phyloP scores from a whole-genome alignment of 2,797 vertebrate species.

The Champsocephalus esox region DNA sequence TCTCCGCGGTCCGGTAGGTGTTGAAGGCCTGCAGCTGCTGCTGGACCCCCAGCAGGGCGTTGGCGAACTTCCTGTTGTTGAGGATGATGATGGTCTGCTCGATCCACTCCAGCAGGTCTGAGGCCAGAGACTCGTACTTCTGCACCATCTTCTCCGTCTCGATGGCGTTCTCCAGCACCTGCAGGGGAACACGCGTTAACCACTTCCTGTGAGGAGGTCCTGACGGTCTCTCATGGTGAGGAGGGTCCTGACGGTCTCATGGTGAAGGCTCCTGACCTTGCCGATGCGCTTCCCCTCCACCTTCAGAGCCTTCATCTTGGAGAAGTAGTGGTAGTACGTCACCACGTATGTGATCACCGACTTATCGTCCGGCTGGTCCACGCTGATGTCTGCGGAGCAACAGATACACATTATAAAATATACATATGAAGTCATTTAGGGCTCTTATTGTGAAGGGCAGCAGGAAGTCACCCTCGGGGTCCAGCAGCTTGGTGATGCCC shows the following conservation, averaged over 20 bases:
- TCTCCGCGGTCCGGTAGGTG: conserved; percentile 94
- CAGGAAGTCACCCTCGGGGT: conserved; percentile 89
- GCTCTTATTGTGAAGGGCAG: no score
- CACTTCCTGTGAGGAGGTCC: no score
- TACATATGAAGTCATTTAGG: no score
- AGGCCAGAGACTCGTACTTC: conserved; percentile 94
- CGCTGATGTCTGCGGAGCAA: conserved; percentile 90
- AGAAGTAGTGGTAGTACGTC: conserved; percentile 97
- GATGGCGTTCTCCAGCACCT: conserved; percentile 94
- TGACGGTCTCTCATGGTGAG: neutral
- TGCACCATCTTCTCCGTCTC: conserved; percentile 96
- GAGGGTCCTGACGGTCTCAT: neutral
- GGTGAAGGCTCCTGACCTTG: conserved; percentile 81
- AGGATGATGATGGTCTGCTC: conserved; percentile 96
- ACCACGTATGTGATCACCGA: conserved; percentile 96
- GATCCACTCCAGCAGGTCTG: conserved; percentile 95
- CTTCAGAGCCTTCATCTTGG: conserved; percentile 96
- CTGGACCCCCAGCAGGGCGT: conserved; percentile 92
- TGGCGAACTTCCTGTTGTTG: conserved; percentile 95
- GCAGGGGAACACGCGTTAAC: neutral
- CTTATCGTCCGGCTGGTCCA: conserved; percentile 95
- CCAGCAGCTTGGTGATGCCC: conserved; percentile 94
- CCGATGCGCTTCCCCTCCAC: conserved; percentile 95
- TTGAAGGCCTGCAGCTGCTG: conserved; percentile 96
- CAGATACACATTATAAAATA: no score